Evolutionary conservation across 1,140 invertebrate species (phyloP).

Genomic region (Scaptomyza graminum): DNA sequence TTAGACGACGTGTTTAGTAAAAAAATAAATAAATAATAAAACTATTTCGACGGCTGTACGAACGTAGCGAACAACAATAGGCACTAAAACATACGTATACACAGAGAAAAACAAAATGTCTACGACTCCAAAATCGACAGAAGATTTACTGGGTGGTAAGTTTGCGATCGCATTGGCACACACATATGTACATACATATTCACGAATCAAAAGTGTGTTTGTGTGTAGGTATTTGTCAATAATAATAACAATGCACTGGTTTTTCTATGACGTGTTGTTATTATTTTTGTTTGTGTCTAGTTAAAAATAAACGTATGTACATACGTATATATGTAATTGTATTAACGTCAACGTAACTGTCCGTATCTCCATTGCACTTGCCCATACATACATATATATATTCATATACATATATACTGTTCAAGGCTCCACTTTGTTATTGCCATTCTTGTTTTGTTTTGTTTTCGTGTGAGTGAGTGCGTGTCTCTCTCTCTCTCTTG

Average conservation of each 20-base stretch:
- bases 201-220: background rate
- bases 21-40: slow-evolving; percentile 38
- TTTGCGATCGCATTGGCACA: slow-evolving; percentile 38
- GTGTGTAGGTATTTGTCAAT: slow-evolving; percentile 41
- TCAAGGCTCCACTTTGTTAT: slow-evolving; percentile 72
- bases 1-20: slow-evolving; percentile 63
- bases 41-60: slow-evolving; percentile 33
- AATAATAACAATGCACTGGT: slow-evolving; percentile 47
- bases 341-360: slow-evolving; percentile 38
- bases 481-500: slow-evolving; percentile 44
- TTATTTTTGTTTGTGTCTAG: slow-evolving; percentile 44
- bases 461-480: slow-evolving; percentile 11
- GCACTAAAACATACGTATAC: slow-evolving; percentile 35
- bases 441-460: slow-evolving; percentile 61
- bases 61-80: slow-evolving; percentile 34
- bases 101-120: slow-evolving; percentile 72
- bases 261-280: slow-evolving; percentile 30
- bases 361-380: slow-evolving; percentile 52
- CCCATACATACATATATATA: slow-evolving; percentile 24
- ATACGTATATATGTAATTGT: no score
- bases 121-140: slow-evolving; percentile 77
- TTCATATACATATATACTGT: slow-evolving; percentile 19
- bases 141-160: slow-evolving; percentile 81
- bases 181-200: background rate
- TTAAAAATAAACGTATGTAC: slow-evolving; percentile 48